Percentiles rank a stretch among this genome's conserved stretches.
Evolutionary conservation across 2,113 vertebrate genomes (phyloP).

Genomic region (Paradisaea rubra): DNA sequence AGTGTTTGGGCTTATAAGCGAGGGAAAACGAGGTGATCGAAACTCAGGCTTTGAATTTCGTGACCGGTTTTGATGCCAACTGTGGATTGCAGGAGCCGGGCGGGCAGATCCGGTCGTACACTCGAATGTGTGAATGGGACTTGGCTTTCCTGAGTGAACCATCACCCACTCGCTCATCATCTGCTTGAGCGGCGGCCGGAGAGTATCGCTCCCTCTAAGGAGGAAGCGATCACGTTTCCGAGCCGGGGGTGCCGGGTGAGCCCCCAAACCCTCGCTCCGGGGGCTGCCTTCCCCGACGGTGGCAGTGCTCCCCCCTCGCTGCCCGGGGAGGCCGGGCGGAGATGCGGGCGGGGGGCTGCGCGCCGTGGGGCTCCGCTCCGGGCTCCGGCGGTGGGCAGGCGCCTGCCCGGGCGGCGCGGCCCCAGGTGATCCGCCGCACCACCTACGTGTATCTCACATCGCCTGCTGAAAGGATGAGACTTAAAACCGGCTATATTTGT

Average conservation of each 20-base stretch:
- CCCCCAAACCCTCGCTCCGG: neutral
- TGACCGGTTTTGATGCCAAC: neutral
- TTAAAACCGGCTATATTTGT: neutral
- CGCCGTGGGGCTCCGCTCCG: neutral
- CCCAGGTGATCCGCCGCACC: conserved; percentile 66
- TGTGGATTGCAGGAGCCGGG: neutral
- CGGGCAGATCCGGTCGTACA: neutral
- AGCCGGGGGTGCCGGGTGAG: neutral
- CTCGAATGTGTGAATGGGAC: neutral
- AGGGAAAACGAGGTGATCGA: neutral
- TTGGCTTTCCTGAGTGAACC: neutral
- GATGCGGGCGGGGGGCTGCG: neutral
- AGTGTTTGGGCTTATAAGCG: neutral
- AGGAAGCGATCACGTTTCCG: neutral
- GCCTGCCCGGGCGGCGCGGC: conserved; percentile 15
- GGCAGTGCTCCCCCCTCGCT: neutral
- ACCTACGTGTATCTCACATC: neutral
- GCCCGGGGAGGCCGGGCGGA: neutral
- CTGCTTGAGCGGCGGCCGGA: neutral
- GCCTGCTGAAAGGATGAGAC: neutral
- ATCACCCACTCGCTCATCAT: neutral
- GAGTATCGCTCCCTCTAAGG: neutral
- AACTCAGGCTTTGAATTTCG: neutral
- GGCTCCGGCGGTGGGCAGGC: conserved; percentile 3
- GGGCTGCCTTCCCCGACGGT: neutral